Percentiles rank a stretch among this genome's conserved stretches.
These are phyloP conservation scores for Misgurnus mizolepis DNA, from an alignment of 2,113 vertebrate species.

Conservation along the genomic window DNA sequence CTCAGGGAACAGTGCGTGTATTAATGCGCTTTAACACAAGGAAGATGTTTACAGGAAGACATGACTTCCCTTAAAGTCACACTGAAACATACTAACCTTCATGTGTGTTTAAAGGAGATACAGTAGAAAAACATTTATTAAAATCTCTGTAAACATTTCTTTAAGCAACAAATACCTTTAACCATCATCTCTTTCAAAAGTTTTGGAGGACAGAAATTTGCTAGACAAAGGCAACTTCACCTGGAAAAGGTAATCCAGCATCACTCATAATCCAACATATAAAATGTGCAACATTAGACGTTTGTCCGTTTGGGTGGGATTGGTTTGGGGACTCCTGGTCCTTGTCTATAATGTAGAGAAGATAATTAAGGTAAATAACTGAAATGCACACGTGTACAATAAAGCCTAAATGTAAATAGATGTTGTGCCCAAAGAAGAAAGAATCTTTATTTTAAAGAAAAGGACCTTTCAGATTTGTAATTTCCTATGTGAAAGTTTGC, in stretches of 20 bases:
- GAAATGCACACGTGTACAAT: not conserved
- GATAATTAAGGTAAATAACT: not conserved
- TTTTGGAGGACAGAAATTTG: not conserved
- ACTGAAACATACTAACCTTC: not conserved
- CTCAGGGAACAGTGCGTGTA: not conserved
- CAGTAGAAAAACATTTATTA: not conserved
- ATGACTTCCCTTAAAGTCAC: not conserved
- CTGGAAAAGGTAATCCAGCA: not conserved
- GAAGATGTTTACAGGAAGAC: not conserved
- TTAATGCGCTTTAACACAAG: not conserved
- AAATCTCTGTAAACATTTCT: slow-evolving; percentile 2
- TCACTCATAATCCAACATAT: not conserved
- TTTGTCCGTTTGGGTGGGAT: slow-evolving; percentile 56
- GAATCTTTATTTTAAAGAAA: too few relatives aligned
- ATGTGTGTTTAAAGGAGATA: not conserved
- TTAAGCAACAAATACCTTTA: not conserved
- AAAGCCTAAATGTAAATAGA: too few relatives aligned
- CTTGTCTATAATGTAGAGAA: slow-evolving; percentile 49
- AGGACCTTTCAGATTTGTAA: too few relatives aligned
- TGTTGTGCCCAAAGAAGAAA: too few relatives aligned
- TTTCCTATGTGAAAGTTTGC: too few relatives aligned
- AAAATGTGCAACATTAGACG: not conserved
- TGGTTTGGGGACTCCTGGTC: slow-evolving; percentile 72
- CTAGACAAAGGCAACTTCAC: not conserved
- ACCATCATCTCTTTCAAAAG: not conserved